phyloP scores from a whole-genome alignment of 2,888 invertebrate genomes.

The Strigamia maritima region DNA sequence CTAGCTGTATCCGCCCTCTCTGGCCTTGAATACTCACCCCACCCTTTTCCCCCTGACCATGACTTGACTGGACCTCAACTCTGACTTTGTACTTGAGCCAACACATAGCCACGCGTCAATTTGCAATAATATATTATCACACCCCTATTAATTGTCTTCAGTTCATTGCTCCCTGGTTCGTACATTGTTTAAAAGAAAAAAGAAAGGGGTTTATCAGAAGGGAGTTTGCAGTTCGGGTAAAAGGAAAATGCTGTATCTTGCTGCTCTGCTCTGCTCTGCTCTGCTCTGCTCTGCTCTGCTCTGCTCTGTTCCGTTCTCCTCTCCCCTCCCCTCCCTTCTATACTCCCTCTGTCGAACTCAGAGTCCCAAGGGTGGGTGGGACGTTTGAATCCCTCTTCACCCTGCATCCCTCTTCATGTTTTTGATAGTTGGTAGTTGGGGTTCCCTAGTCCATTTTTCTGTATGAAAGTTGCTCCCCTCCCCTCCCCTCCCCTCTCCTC shows the following conservation, averaged over 20 bases:
- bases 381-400: conserved; percentile 7
- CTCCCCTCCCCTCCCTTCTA: not conserved
- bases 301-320: too few species aligned
- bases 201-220: not conserved
- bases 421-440: conserved; percentile 13
- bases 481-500: not conserved
- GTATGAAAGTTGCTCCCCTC: not conserved
- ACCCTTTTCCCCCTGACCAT: conserved; percentile 29
- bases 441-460: not conserved
- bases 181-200: not conserved
- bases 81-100: conserved; percentile 12
- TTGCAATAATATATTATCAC: not conserved
- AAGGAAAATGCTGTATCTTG: not conserved
- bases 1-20: conserved; percentile 9
- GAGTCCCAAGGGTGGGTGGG: not conserved
- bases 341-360: not conserved
- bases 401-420: not conserved
- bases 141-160: not conserved
- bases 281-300: too few species aligned
- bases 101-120: not conserved
- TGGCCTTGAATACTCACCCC: conserved; percentile 21
- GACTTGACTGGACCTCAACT: conserved; percentile 22
- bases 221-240: not conserved
- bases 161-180: not conserved
- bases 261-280: not conserved